Percentiles rank a stretch among this genome's conserved stretches.
phyloP scores from a whole-genome alignment of 2,888 invertebrate genomes.

The Rhabditophanes sp. region DNA sequence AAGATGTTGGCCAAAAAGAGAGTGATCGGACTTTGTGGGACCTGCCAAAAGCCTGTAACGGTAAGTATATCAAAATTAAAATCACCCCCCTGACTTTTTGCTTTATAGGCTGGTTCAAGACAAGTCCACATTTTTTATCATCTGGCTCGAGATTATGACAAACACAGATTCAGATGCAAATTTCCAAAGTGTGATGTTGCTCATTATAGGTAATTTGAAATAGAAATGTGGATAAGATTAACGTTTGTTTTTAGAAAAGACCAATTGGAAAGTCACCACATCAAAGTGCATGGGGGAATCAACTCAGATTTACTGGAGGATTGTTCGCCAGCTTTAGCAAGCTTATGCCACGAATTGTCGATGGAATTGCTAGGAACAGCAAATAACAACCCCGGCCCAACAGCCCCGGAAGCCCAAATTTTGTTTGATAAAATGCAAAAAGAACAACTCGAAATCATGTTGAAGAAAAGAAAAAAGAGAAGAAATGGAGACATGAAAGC shows the following conservation, averaged over 20 bases:
- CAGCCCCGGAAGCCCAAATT: conserved; percentile 29
- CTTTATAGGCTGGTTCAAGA: too few species aligned
- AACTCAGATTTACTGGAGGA: conserved; percentile 42
- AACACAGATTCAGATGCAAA: conserved; percentile 40
- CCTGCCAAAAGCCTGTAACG: conserved; percentile 41
- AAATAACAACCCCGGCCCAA: conserved; percentile 36
- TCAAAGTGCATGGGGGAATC: conserved; percentile 39
- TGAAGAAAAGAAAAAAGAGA: too few species aligned
- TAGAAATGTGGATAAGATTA: too few species aligned
- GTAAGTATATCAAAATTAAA: conserved; percentile 44
- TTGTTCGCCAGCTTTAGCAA: conserved; percentile 30
- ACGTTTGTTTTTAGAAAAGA: too few species aligned
- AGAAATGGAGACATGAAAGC: too few species aligned
- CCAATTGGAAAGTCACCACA: conserved; percentile 43
- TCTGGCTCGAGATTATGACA: conserved; percentile 37
- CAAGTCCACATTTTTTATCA: too few species aligned
- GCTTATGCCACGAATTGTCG: conserved; percentile 35
- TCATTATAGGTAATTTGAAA: too few species aligned
- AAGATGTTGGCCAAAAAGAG: conserved; percentile 25
- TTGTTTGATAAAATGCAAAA: conserved; percentile 15
- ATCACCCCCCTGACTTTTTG: too few species aligned
- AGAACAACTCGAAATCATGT: conserved; percentile 9
- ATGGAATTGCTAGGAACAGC: conserved; percentile 40
- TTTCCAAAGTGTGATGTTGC: conserved; percentile 31
- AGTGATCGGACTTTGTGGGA: conserved; percentile 37